Evolutionary conservation across 1,140 invertebrate genomes (phyloP), one percentile per base, ranked within the genome.

Genomic region (Pseudomyrmex gracilis): DNA sequence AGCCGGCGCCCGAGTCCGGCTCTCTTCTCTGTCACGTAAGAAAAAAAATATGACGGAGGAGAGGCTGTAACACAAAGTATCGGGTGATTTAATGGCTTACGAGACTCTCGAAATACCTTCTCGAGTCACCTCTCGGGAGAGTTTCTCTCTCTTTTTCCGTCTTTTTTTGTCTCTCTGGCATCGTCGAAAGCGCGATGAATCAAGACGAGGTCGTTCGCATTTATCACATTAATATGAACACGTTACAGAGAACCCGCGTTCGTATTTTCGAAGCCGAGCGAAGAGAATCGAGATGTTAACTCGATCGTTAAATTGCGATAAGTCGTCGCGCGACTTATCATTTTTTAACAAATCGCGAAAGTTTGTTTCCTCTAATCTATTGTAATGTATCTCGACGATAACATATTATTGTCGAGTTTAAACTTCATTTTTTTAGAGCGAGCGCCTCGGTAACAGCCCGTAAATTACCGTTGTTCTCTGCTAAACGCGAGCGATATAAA

Each of bases 401-500:
- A 80, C 43, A 8, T 24, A 55, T 78, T 55, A 55, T 58, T 17
- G 8, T 3, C 17, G 43, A 22, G 20, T 66, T 67, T 74, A 57
- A 80, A 71, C 43, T 8, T 15, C 53, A 43, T 34, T 80, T 22
- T n/a, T 80, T 43, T 13, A 20, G 20, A 20, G 20, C 63, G n/a
- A 47, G 53, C 22, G 7, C 2, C 51, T 34, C 2, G 45, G 22
- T 74, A 15, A 49, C 9, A 47, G 51, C 7, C 20, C n/a, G 12
- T 71, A 49, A 67, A 70, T 71, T 58, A 22, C 47, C 17, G 66
- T 60, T 49, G 12, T 3, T 58, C 43, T n/a, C 20, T 43, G 20
- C 20, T 78, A 68, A 77, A 77, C 64, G 74, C 34, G 43, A 70
- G 20, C 51, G 76, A 80, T 80, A 80, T 80, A 80, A 70, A 80